Evolutionary conservation across 2,888 invertebrate genomes (phyloP), one percentile per base, ranked within the genome.

Genomic region (Dolomedes plantarius): DNA sequence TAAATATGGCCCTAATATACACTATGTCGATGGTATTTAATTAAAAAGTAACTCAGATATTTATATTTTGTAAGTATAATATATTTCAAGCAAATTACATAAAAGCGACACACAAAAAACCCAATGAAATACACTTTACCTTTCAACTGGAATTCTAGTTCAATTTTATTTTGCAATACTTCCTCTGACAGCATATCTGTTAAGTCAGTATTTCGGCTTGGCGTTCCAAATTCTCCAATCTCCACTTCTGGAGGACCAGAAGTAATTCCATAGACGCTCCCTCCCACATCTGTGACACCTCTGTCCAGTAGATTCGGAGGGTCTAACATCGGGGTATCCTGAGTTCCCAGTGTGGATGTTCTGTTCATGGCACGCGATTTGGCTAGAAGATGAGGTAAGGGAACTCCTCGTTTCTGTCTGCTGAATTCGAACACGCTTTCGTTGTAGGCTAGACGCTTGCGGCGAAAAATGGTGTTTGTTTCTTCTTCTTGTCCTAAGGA

Each of bases 401-500:
- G 78, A 6, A 85, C 73, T 0, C 67, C 67, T 32, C 85, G 36
- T 39, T 69, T 73, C 19, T 36, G 31, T 0, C 78, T 19, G 28
- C n/a, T 19, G 29, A 31, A 0, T n/a, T 11, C 23, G 0, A 0
- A 19, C 0, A 6, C 27, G 6, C 19, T 27, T 1, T 39, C 56
- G 29, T n/a, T 36, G 36, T 36, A 32, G 11, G 56, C 9, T 13
- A 64, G 73, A 11, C 83, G 77, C 36, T 46, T 78, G 23, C 78
- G 78, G 6, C 28, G 56, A 74, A 62, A 85, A 5, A 89, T 76
- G 29, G 81, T 76, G 75, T 89, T 89, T 28, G 87, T 87, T 36
- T 89, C 89, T 77, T 90, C 89, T 79, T 90, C 90, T 16, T 88
- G 50, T 27, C 88, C 88, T 71, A 88, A 86, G 29, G 65, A n/a